A percentile compares a stretch with the other conserved stretches of the same genome.
phyloP scores from a whole-genome alignment of 2,113 vertebrate species.

The Casuarius casuarius region DNA sequence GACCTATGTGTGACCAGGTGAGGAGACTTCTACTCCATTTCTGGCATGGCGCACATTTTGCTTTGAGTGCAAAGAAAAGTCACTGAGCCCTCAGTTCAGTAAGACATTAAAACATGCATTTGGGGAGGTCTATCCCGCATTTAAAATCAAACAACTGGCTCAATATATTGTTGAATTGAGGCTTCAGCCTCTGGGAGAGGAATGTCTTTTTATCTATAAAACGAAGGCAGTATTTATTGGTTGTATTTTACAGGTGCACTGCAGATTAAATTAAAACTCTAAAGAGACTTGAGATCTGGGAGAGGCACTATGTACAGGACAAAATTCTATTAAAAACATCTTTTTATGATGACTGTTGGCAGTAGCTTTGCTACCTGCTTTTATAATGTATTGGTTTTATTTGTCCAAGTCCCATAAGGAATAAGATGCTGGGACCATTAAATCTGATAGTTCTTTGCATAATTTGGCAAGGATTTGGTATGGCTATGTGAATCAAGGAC shows the following conservation, averaged over 20 bases:
- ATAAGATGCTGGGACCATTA: background rate
- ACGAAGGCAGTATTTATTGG: background rate
- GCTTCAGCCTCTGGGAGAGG: fast-evolving
- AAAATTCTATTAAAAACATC: background rate
- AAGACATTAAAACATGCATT: background rate
- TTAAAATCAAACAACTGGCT: background rate
- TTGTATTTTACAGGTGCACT: background rate
- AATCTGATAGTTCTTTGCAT: constrained; percentile 27
- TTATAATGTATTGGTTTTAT: constrained; percentile 26
- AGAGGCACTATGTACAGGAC: background rate
- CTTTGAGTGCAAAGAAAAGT: background rate
- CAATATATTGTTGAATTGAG: background rate
- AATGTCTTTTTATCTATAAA: background rate
- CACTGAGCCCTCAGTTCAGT: background rate
- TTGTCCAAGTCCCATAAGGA: constrained; percentile 8
- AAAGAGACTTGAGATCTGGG: background rate
- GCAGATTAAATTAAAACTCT: background rate
- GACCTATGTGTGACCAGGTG: background rate
- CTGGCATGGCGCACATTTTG: background rate
- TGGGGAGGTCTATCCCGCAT: background rate
- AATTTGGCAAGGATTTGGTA: constrained; percentile 36
- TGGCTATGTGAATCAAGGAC: constrained; percentile 13
- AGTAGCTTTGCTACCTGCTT: constrained; percentile 1
- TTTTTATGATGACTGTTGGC: constrained; percentile 10
- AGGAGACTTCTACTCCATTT: background rate